A percentile compares a stretch with the other conserved stretches of the same genome.
These are phyloP conservation scores for Phyllotreta striolata DNA, from an alignment of 2,888 invertebrate genomes.

Conservation along the genomic window DNA sequence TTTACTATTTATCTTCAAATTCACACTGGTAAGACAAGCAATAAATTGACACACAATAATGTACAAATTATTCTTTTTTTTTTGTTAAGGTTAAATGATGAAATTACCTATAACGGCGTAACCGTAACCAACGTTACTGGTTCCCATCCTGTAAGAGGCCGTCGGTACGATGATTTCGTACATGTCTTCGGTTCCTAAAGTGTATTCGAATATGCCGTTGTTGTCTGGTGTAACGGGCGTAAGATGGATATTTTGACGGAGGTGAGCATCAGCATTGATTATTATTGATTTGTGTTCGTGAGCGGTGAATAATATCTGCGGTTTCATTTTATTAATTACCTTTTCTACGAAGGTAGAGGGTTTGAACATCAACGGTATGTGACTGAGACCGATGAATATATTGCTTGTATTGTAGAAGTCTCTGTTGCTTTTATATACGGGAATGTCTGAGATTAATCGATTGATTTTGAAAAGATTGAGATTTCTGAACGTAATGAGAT, in stretches of 20 bases:
- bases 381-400: conserved; percentile 75
- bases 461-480: conserved; percentile 80
- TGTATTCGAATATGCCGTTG: conserved; percentile 60
- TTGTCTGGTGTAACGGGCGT: conserved; percentile 53
- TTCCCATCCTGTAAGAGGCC: conserved; percentile 97
- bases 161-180: conserved; percentile 91
- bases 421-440: conserved; percentile 63
- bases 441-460: conserved; percentile 71
- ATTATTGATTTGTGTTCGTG: conserved; percentile 74
- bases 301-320: conserved; percentile 75
- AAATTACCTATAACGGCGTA: conserved; percentile 77
- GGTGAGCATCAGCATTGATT: conserved; percentile 58
- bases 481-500: conserved; percentile 68
- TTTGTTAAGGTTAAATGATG: background rate
- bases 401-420: conserved; percentile 58
- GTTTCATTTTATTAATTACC: conserved; percentile 69
- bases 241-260: conserved; percentile 54
- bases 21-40: too few relatives aligned
- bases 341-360: conserved; percentile 65
- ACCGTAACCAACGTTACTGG: conserved; percentile 84
- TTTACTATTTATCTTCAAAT: too few relatives aligned
- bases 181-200: conserved; percentile 61
- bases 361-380: conserved; percentile 72
- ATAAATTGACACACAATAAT: too few relatives aligned
- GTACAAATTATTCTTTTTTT: conserved; percentile 9